A percentile compares a stretch with the other conserved stretches of the same genome.
These are phyloP conservation scores for Prunella strophiata DNA, from an alignment of 2,797 vertebrate species.

Conservation along the genomic window DNA sequence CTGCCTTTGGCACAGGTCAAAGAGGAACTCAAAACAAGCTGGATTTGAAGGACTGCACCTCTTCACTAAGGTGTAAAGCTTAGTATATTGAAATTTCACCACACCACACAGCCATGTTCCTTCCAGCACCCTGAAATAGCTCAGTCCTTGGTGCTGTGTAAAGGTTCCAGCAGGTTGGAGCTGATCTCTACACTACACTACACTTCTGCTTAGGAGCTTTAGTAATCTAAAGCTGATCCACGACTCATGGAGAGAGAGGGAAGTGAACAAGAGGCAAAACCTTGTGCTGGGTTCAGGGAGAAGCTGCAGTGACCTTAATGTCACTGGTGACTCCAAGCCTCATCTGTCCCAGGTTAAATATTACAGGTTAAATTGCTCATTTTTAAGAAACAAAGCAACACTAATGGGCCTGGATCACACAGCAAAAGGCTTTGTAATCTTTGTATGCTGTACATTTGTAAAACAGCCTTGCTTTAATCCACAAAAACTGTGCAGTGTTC, in stretches of 20 bases:
- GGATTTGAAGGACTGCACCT: neutral
- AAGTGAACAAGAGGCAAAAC: neutral
- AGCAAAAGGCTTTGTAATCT: neutral
- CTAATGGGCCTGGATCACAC: neutral
- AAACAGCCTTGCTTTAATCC: neutral
- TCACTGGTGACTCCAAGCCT: neutral
- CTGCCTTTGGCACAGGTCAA: neutral
- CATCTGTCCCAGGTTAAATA: neutral
- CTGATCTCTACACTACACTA: neutral
- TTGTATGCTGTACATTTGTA: neutral
- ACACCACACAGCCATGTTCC: neutral
- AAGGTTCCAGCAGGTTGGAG: rapidly evolving
- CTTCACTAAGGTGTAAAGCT: neutral
- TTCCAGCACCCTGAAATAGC: neutral
- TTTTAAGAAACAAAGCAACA: neutral
- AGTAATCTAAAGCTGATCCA: neutral
- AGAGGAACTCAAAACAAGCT: neutral
- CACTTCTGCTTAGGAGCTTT: neutral
- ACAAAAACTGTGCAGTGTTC: neutral
- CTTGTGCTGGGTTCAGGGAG: neutral
- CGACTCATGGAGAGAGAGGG: neutral
- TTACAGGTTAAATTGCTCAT: neutral
- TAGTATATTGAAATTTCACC: neutral
- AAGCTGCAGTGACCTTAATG: neutral
- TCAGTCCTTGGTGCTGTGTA: neutral